Conservation (phyloP, 2,113 vertebrate species). For the Puma concolor region DNA sequence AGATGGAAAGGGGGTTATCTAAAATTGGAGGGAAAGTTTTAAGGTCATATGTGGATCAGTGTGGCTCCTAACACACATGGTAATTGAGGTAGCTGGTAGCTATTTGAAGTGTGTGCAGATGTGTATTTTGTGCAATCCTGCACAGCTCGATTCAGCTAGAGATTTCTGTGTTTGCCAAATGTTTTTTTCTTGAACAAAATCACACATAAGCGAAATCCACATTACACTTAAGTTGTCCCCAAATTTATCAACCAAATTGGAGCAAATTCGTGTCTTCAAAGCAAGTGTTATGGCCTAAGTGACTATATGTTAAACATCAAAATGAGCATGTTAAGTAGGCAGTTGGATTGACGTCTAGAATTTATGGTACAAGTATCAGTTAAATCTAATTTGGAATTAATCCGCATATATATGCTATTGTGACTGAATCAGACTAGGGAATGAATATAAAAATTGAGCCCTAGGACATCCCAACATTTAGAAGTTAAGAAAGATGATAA, state of each 20-base stretch:
- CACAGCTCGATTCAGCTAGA: not conserved
- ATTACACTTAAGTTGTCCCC: not conserved
- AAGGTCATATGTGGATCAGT: not conserved
- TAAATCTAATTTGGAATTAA: not conserved
- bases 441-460: not conserved
- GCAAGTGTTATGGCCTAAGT: not conserved
- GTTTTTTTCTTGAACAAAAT: slow-evolving; percentile 25
- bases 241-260: not conserved
- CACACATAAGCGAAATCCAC: not conserved
- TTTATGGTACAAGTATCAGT: not conserved
- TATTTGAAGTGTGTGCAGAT: not conserved
- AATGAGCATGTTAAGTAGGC: not conserved
- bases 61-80: not conserved
- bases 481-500: not conserved
- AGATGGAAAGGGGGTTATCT: not conserved
- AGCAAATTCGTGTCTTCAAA: not conserved
- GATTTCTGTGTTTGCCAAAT: not conserved
- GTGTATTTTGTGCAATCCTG: not conserved
- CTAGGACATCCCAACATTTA: not conserved
- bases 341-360: not conserved
- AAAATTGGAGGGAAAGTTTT: not conserved
- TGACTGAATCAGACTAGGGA: not conserved
- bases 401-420: not conserved
- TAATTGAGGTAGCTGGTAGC: not conserved
- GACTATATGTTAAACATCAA: not conserved